These are phyloP conservation scores for Crenuchus spilurus DNA, from an alignment of 2,797 vertebrate genomes.

Conservation along the genomic window DNA sequence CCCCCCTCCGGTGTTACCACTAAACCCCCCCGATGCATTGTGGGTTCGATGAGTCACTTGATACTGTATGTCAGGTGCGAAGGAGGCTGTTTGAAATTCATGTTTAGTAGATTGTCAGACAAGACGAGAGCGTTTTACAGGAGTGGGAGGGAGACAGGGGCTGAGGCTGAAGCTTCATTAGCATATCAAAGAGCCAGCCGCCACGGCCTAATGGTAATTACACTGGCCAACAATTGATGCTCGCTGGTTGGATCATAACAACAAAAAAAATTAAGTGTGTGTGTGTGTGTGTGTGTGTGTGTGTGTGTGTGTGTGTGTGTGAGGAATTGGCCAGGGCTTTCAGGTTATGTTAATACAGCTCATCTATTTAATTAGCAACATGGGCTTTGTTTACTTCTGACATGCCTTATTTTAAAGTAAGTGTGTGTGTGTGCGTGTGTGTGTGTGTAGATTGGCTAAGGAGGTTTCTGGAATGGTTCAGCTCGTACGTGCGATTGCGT, in stretches of 20 bases:
- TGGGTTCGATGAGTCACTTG: conserved; percentile 61
- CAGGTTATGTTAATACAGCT: conserved; percentile 87
- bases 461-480: conserved; percentile 47
- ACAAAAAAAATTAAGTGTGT: conserved; percentile 70
- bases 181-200: conserved; percentile 96
- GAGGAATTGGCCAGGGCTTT: conserved; percentile 86
- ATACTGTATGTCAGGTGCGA: conserved; percentile 85
- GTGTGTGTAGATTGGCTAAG: conserved; percentile 38
- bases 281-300: conserved; percentile 30
- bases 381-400: conserved; percentile 83
- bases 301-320: conserved; percentile 22
- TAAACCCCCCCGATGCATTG: conserved; percentile 20
- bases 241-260: conserved; percentile 92
- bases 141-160: conserved; percentile 49
- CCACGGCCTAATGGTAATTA: conserved; percentile 95
- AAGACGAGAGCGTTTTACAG: conserved; percentile 65
- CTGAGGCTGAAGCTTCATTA: conserved; percentile 86
- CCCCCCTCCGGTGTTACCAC: background rate
- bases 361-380: conserved; percentile 85
- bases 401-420: conserved; percentile 70
- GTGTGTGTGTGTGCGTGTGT: conserved; percentile 29
- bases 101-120: conserved; percentile 68
- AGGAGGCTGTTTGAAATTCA: conserved; percentile 89
- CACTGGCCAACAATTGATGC: conserved; percentile 89
- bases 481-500: conserved; percentile 31